These are phyloP conservation scores for Enteromius argenteus DNA, from an alignment of 2,797 vertebrate genomes.

Conservation along the genomic window DNA sequence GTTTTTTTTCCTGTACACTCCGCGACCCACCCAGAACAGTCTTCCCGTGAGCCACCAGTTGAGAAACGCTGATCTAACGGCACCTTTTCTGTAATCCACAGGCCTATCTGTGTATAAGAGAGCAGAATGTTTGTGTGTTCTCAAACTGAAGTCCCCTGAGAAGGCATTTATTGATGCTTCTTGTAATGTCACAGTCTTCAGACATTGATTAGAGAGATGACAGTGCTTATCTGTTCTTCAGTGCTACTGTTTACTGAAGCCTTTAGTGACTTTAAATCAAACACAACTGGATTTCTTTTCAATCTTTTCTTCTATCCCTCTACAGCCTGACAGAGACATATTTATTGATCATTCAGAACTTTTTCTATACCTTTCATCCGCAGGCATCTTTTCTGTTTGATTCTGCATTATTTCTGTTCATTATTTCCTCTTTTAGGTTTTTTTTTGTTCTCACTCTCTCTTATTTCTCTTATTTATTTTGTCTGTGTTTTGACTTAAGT, in stretches of 20 bases:
- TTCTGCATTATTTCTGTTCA: not conserved
- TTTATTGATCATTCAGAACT: slow-evolving; percentile 28
- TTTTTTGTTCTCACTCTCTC: not conserved
- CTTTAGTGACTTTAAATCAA: slow-evolving; percentile 40
- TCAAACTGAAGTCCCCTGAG: not conserved
- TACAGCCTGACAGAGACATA: not conserved
- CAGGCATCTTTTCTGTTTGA: not conserved
- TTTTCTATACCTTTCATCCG: not conserved
- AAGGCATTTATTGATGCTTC: slow-evolving; percentile 22
- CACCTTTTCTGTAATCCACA: slow-evolving; percentile 17
- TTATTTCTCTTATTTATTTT: slow-evolving; percentile 20
- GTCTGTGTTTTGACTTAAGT: slow-evolving; percentile 19
- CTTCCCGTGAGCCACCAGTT: too few relatives aligned
- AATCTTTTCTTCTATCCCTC: slow-evolving; percentile 29
- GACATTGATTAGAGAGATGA: slow-evolving; percentile 40
- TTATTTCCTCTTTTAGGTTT: not conserved
- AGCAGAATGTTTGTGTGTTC: slow-evolving; percentile 1
- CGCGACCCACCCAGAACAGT: too few relatives aligned
- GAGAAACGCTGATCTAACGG: too few relatives aligned
- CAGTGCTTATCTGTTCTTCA: slow-evolving; percentile 27
- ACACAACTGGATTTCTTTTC: slow-evolving; percentile 35
- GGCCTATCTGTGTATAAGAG: not conserved
- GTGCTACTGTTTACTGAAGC: slow-evolving; percentile 30
- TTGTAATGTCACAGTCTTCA: slow-evolving; percentile 37
- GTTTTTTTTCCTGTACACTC: too few relatives aligned